Conservation (phyloP, 2,888 invertebrate genomes). For the Operophtera brumata region DNA sequence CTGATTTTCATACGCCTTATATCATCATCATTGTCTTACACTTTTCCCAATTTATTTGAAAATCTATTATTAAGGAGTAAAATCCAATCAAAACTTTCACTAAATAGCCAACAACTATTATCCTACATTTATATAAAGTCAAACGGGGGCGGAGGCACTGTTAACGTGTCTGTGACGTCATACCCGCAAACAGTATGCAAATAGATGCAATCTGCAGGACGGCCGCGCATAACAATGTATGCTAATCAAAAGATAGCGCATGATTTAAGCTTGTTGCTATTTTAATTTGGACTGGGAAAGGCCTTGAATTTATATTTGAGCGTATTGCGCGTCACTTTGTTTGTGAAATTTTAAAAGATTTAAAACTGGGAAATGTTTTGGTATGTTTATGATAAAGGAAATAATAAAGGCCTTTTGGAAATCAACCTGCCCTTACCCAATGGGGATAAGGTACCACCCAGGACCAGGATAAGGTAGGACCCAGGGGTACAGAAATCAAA, state of each 20-base stretch:
- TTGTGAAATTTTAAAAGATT: not conserved
- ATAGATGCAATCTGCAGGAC: constrained; percentile 57
- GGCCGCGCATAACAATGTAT: constrained; percentile 59
- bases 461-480: no score
- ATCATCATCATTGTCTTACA: no score
- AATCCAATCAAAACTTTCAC: no score
- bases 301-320: constrained; percentile 16
- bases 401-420: no score
- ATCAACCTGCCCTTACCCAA: no score
- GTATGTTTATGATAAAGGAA: no score
- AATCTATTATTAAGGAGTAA: no score
- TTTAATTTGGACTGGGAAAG: constrained; percentile 22
- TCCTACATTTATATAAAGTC: not conserved
- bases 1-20: no score
- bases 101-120: not conserved
- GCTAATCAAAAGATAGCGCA: constrained; percentile 58
- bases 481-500: no score
- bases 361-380: no score
- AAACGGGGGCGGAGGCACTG: not conserved
- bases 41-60: no score
- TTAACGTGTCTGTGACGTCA: constrained; percentile 35
- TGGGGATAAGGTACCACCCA: no score
- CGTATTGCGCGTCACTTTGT: not conserved
- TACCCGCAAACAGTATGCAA: constrained; percentile 53
- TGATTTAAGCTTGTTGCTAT: constrained; percentile 44